Percentiles rank a stretch among this genome's conserved stretches.
phyloP scores from a whole-genome alignment of 2,888 invertebrate species.

The Tillus elongatus region DNA sequence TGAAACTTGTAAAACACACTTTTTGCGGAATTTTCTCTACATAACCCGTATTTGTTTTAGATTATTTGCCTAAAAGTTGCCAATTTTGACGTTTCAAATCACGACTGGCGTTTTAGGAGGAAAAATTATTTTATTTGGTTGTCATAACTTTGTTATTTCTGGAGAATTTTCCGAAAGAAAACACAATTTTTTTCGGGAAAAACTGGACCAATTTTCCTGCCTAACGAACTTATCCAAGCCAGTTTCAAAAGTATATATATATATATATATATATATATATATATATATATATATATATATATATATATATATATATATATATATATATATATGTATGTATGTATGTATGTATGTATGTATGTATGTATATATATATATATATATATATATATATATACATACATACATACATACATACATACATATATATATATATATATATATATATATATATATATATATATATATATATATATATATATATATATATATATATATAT shows the following conservation, averaged over 20 bases:
- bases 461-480: slow-evolving; percentile 7
- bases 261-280: background rate
- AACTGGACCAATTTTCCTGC: no score
- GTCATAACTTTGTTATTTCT: no score
- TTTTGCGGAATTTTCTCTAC: no score
- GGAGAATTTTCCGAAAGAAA: background rate
- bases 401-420: slow-evolving; percentile 1
- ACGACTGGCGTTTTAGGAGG: no score
- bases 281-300: slow-evolving; percentile 7
- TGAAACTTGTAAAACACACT: no score
- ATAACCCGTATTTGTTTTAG: no score
- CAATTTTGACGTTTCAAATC: no score
- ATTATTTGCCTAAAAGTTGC: no score
- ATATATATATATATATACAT: slow-evolving; percentile 7
- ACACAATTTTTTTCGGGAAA: no score
- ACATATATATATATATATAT: slow-evolving; percentile 7
- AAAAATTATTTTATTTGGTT: background rate
- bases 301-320: slow-evolving; percentile 7
- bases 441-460: slow-evolving; percentile 7
- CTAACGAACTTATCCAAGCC: no score
- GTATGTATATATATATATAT: slow-evolving; percentile 6
- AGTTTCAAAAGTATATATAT: no score
- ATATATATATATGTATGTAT: slow-evolving; percentile 6
- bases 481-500: slow-evolving; percentile 4
- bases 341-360: slow-evolving; percentile 5